Base-by-base conservation (phyloP, 2,113 vertebrate genomes). In the Semnornis frantzii region DNA sequence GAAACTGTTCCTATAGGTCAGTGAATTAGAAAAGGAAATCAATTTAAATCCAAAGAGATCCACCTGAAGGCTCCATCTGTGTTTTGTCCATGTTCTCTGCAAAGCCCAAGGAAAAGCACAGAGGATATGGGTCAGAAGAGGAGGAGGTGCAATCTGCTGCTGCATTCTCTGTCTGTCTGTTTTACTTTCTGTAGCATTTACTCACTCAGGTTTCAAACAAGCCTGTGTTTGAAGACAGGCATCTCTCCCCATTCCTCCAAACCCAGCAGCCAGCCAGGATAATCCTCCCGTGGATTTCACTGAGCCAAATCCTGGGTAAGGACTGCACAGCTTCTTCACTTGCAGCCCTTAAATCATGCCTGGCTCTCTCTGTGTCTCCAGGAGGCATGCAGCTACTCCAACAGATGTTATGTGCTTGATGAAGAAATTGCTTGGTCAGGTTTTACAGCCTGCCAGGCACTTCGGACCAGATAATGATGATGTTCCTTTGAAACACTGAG, bases 391-490 rank as follows among this genome's bases (percentile, higher is more conserved):
- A 84, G 63, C 86, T 92, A 65, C 82, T 88, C 73, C 85, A 90
- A 60, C 91, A 95, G 80, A 95, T 84, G 64, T 93, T 94, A 81
- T 62, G 69, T 89, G 74, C 85, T 84, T 76, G 85, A 92, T 96
- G 92, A 27, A 95, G 93, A 94, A 92, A 97, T 96, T 94, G 90
- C 62, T 92, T 58, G 34, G 54, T 79, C 85, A 91, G 59, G 76
- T 94, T 95, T 88, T 94, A 63, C 90, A 94, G 92, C 73, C 82
- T 90, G 50, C 73, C 70, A 88, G 87, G 82, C 73, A 72, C 69
- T 34, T 91, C 87, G 90, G 79, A 76, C 54, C 90, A 86, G 87
- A 92, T 95, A 91, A 91, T 90, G 69, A 86, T 65, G 88, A 81
- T 30, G 70, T 93, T 94, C 73, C 73, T 88, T 84, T 91, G 46